Base-by-base conservation (phyloP, 1,140 invertebrate species). In the Procambarus virginalis region DNA sequence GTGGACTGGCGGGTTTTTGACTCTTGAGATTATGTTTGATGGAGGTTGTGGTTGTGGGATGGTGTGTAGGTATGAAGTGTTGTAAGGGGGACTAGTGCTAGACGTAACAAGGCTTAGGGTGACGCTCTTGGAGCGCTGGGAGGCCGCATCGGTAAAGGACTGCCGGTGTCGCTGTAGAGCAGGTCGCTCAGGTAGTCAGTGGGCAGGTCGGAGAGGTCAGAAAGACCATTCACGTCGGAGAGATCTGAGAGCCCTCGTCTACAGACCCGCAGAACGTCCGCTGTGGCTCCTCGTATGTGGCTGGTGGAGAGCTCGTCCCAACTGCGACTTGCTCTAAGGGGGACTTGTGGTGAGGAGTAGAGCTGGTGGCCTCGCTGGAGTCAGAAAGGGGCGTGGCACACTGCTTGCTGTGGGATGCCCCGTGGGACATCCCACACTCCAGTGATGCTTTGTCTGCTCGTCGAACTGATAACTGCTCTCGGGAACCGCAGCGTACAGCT, bases 301-400 rank as follows among this genome's bases (percentile, higher is more conserved):
- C 81, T 70, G 2, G 88, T 84, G 45, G 88, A 89, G n/a, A 89
- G 55, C 81, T 89, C 80, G 60, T 89, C 88, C 88, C 88, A 89
- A 81, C 81, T 84, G 48, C 88, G 80, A 81, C 88, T 89, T 17
- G 80, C 81, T 60, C 88, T 77, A 20, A 89, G 88, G 17, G 70
- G 70, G 46, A 78, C 55, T 60, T 89, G 88, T 10, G 88, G 88
- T 2, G 88, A 89, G 34, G 88, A 84, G 64, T 87, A 87, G 34
- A 87, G 46, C 20, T 86, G 84, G 75, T 78, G 2, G 81, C 49
- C 3, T 79, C 80, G 76, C 73, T 89, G 76, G 70, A 79, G 34
- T 80, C 70, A 14, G 70, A 77, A 17, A 77, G 60, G 46, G 79
- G 17, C 8, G 88, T 79, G 12, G 83, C 46, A 55, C 51, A 55